Percentiles rank a stretch among this genome's conserved stretches.
These are phyloP conservation scores for Sorex araneus DNA, from an alignment of 2,113 vertebrate species.

Conservation along the genomic window DNA sequence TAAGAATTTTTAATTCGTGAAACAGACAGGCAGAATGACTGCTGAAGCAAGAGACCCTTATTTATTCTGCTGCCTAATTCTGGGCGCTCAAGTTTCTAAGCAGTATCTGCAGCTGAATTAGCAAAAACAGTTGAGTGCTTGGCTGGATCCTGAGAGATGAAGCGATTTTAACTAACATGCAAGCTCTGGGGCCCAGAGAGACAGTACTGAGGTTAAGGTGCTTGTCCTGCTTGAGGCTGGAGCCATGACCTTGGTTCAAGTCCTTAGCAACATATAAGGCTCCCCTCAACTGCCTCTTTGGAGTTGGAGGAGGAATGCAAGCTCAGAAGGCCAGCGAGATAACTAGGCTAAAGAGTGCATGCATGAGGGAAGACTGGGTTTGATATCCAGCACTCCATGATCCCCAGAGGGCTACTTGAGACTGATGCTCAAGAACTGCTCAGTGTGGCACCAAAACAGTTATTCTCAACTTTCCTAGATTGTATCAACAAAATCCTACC, in stretches of 20 bases:
- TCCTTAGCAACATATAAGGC: neutral
- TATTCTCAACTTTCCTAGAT: slow-evolving; percentile 4
- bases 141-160: slow-evolving; percentile 24
- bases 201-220: too few species aligned
- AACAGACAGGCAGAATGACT: neutral
- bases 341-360: too few species aligned
- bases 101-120: neutral
- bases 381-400: neutral
- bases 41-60: neutral
- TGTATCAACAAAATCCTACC: neutral
- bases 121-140: neutral
- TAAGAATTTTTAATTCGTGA: slow-evolving; percentile 37
- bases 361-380: too few species aligned
- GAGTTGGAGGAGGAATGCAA: too few species aligned
- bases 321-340: too few species aligned
- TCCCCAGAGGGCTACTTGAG: too few species aligned
- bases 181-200: too few species aligned
- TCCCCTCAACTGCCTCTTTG: too few species aligned
- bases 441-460: neutral
- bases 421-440: too few species aligned
- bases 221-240: too few species aligned
- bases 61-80: neutral
- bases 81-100: neutral
- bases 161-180: slow-evolving; percentile 7
- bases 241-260: neutral